Base-by-base conservation (phyloP, 2,797 vertebrate species). In the Molossus alvarezi region DNA sequence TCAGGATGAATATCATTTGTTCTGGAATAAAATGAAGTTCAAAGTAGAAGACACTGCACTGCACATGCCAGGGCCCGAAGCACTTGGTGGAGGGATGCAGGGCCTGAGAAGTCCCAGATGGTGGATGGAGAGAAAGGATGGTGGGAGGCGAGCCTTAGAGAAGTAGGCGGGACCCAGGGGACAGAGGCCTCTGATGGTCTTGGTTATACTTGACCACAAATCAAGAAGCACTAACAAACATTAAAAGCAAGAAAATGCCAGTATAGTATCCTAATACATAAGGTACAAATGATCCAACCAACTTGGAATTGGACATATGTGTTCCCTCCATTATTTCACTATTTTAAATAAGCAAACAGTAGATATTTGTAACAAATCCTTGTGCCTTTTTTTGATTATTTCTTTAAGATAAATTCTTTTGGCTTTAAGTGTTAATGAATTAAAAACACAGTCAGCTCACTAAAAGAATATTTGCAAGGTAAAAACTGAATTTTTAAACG, bases 271-370 rank as follows among this genome's bases (percentile, higher is more conserved):
- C 41, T 45, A 45, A 45, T 45, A 45, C 6, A 45, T 53, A 53
- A 6, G 6, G 20, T 83, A 9, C 33, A 92, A 62, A 69, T 88
- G 69, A 77, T 37, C 45, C 37, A 29, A 60, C 10, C 29, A 72
- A n/a, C n/a, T 41, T 95, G 27, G 67, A 83, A 60, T 37, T 88
- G 27, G 14, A 45, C 55, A 6, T 51, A 55, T 82, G 45, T 82
- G 3, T 76, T 21, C 8, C 8, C 53, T 76, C 53, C 62, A 77
- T 7, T 80, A 18, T 83, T 77, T 69, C 55, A 10, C n/a, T 62
- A 62, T 62, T 75, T 92, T 69, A 75, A n/a, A n/a, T 92, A 88
- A 92, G 9, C 41, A 76, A 33, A 33, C 9, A 45, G 41, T 76
- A 41, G 48, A 73, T 80, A 88, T 57, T 45, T 89, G 25, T 57